Base-by-base conservation (phyloP, 1,140 invertebrate genomes). In the Drosophila busckii region DNA sequence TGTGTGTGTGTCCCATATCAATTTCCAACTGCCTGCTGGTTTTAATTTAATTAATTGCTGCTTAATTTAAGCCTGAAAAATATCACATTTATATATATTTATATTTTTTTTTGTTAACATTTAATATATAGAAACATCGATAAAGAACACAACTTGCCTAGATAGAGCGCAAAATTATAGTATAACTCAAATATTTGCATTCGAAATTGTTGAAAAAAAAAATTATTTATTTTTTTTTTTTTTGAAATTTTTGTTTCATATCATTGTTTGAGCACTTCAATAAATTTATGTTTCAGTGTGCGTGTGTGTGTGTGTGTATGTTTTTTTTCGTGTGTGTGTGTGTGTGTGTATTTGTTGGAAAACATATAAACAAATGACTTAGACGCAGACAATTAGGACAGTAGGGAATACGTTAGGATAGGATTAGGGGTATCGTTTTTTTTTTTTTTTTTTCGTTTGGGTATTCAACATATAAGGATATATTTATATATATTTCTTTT, bases 351-450 rank as follows among this genome's bases (percentile, higher is more conserved):
- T 38, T 29, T 22, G 55, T 34, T 83, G 76, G 84, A 75, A 85
- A 86, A 86, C 82, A 86, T 78, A 82, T 75, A 87, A 85, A 87
- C 85, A 87, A 89, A 88, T 87, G 87, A 87, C 86, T 71, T 84
- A 90, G 89, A 90, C 89, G 89, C 88, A 90, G 89, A 90, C 89
- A 90, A 90, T 86, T 86, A 85, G 89, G 85, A 88, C 82, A 88
- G 84, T 86, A 68, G 48, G 73, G 80, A 87, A 80, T 69, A 85
- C 85, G 84, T 76, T 67, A 60, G 68, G 63, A 48, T 32, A 65
- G 45, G 53, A 35, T 60, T 73, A 34, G 31, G 66, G 52, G 53
- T 44, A 34, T 58, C 38, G 53, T 68, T 42, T 44, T 48, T 42
- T 29, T 52, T 55, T 37, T 40, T 42, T 64, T 29, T 60, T 48